A percentile compares a stretch with the other conserved stretches of the same genome.
Conservation (phyloP, 2,113 vertebrate genomes). For the Poeciliopsis turrubarensis region DNA sequence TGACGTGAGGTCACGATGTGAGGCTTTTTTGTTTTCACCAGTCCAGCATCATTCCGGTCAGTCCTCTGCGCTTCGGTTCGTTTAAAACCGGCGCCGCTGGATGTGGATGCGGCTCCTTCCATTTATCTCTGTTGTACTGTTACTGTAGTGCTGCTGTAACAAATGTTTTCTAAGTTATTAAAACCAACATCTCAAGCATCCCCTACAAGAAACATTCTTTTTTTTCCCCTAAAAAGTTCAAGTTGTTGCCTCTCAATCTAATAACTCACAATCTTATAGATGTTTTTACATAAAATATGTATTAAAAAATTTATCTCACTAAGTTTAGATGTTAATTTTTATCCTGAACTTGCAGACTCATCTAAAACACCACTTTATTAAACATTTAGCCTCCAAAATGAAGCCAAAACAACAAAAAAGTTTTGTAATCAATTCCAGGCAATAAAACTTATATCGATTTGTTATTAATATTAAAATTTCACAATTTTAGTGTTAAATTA, state of each 20-base stretch:
- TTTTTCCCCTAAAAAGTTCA: background rate
- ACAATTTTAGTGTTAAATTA: too few species aligned
- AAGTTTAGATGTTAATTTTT: too few species aligned
- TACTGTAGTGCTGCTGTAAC: constrained; percentile 77
- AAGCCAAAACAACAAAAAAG: too few species aligned
- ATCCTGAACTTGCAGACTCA: too few species aligned
- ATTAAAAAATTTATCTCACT: too few species aligned
- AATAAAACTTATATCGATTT: too few species aligned
- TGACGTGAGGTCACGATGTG: background rate
- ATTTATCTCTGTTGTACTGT: constrained; percentile 71
- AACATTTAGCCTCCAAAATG: too few species aligned
- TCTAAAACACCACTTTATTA: too few species aligned
- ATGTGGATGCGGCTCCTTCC: constrained; percentile 50
- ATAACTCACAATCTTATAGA: background rate
- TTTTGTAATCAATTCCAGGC: too few species aligned
- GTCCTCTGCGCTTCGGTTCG: constrained; percentile 14
- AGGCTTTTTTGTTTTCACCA: constrained; percentile 4
- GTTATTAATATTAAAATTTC: too few species aligned
- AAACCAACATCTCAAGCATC: constrained; percentile 70
- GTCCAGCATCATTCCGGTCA: constrained; percentile 25
- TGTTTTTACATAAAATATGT: too few species aligned
- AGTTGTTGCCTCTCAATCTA: background rate
- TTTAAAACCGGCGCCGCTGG: constrained; percentile 39
- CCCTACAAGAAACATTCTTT: constrained; percentile 31
- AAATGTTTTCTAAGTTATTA: constrained; percentile 79